Evolutionary conservation across 2,113 vertebrate genomes (phyloP).

Genomic region (Lampris incognitus): DNA sequence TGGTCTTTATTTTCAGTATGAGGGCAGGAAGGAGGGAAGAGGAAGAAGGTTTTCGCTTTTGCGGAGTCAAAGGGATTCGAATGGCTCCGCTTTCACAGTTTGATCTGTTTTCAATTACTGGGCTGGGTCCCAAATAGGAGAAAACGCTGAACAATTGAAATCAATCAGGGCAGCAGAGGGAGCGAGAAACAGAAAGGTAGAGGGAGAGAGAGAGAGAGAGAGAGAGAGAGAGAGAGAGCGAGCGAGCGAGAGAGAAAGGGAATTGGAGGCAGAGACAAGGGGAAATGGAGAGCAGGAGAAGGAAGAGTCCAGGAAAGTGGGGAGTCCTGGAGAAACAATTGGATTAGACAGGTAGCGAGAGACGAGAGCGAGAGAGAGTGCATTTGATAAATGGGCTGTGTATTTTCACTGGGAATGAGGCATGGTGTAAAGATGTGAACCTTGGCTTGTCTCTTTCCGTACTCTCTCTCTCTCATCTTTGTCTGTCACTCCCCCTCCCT

Average conservation of each 20-base stretch:
- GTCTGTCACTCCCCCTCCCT: conserved; percentile 3
- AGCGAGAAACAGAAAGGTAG: neutral
- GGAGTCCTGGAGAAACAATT: conserved; percentile 65
- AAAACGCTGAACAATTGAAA: conserved; percentile 73
- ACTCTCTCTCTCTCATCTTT: neutral
- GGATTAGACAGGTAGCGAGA: conserved; percentile 58
- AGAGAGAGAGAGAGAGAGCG: conserved; percentile 47
- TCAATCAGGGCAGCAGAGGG: conserved; percentile 51
- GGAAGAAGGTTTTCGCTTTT: conserved; percentile 52
- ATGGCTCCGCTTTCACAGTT: conserved; percentile 75
- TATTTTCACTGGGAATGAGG: conserved; percentile 63
- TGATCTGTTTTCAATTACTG: conserved; percentile 79
- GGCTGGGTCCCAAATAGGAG: conserved; percentile 27
- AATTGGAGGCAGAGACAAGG: conserved; percentile 35
- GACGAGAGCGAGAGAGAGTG: conserved; percentile 4
- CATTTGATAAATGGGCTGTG: conserved; percentile 66
- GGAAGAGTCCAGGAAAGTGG: conserved; percentile 10
- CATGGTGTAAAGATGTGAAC: conserved; percentile 50
- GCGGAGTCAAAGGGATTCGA: conserved; percentile 63
- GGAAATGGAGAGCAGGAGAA: neutral
- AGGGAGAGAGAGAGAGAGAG: conserved; percentile 14
- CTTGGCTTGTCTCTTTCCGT: neutral
- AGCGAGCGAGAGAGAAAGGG: conserved; percentile 20
- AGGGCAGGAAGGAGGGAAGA: conserved; percentile 33
- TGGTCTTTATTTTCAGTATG: conserved; percentile 59